Evolutionary conservation across 37 sponge, comb jelly and placozoan species (phyloP), one percentile per base, ranked within the genome.

Genomic region (Bolinopsis microptera): DNA sequence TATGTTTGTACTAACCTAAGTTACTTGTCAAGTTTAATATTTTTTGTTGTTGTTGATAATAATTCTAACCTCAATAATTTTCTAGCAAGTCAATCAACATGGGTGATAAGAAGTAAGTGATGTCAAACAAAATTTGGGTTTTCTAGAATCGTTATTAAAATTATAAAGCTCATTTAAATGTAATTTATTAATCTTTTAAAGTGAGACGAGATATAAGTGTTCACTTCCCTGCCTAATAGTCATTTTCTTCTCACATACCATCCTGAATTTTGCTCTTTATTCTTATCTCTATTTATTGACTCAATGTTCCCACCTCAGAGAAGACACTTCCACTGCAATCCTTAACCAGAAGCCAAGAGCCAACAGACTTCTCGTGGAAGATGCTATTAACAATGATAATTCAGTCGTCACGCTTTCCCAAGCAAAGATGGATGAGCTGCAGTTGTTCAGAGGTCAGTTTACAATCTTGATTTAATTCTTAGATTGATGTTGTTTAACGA

Each of bases 391-490:
- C 38, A 96, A 96, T 88, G 99, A 98, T 88, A 98, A 97, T 92
- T 97, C 97, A n/a, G 99, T 98, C 39, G 99, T 98, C 25, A 93
- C 97, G 9, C 94, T 98, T 18, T 96, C 98, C 28, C 97, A 96
- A 69, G 97, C 97, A 33, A 98, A 98, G 93, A 98, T 98, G 99
- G 99, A 98, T 69, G 99, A 98, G 92, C 94, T 98, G 38, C 99
- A 98, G 94, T 94, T 98, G 48, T 98, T 98, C 75, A 94, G 99
- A 72, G 99, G 99, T 39, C 30, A 86, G 13, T 23, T 8, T 61
- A 9, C 68, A 61, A 21, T 18, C 18, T 18, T 61, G 68, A 61
- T 61, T 61, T 9, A 61, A 61, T 61, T 18, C 68, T 18, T 61
- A 9, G 18, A 61, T 61, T 61, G 9, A 61, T 61, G 68, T 9